phyloP scores from a whole-genome alignment of 1,140 invertebrate genomes.

The Uloborus diversus region DNA sequence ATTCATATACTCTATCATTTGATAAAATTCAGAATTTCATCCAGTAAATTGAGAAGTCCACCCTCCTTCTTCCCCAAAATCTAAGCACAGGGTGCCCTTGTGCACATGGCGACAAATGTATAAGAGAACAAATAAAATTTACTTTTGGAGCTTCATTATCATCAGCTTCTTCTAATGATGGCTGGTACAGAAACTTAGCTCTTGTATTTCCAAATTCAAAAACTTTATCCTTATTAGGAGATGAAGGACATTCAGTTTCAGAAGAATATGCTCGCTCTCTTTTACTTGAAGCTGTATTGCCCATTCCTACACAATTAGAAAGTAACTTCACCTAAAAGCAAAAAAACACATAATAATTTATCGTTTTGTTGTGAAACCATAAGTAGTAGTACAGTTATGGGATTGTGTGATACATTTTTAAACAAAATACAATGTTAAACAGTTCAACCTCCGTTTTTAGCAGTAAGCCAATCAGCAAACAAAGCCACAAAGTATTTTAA shows the following conservation, averaged over 20 bases:
- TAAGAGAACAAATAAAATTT: neutral
- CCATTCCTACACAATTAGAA: no score
- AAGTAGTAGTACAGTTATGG: no score
- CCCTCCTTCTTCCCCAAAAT: neutral
- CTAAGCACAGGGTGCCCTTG: neutral
- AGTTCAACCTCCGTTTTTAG: no score
- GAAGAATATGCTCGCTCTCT: slow-evolving; percentile 48
- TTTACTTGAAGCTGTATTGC: slow-evolving; percentile 49
- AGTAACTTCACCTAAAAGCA: no score
- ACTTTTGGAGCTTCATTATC: slow-evolving; percentile 65
- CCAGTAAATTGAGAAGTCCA: neutral
- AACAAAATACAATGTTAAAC: no score
- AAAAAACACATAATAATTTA: no score
- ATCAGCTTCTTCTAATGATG: slow-evolving; percentile 79
- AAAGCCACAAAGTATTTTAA: no score
- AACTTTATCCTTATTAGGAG: slow-evolving; percentile 76
- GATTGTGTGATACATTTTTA: no score
- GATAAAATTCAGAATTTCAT: neutral
- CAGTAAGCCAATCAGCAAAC: no score
- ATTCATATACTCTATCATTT: no score
- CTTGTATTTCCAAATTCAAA: slow-evolving; percentile 85
- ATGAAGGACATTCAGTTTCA: slow-evolving; percentile 65
- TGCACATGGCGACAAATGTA: neutral
- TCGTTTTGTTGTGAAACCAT: no score
- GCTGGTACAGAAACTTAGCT: slow-evolving; percentile 70